phyloP scores from a whole-genome alignment of 1,140 invertebrate species.

The Gonatopus flavifemur region DNA sequence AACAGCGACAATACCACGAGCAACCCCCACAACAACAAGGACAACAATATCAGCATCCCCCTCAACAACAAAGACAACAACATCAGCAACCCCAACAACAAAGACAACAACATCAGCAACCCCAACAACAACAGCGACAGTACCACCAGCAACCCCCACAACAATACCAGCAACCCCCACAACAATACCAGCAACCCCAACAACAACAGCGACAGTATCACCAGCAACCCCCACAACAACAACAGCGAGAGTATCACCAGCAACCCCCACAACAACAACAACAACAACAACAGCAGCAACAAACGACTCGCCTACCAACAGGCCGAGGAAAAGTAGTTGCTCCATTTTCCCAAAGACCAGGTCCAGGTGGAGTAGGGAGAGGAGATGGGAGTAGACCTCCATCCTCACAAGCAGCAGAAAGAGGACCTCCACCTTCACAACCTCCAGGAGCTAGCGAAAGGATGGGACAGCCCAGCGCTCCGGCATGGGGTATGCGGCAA shows the following conservation, averaged over 20 bases:
- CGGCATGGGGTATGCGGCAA: no score
- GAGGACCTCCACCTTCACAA: not conserved
- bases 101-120: not conserved
- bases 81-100: not conserved
- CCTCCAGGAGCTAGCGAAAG: not conserved
- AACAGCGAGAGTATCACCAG: not conserved
- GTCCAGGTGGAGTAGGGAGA: not conserved
- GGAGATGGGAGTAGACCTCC: not conserved
- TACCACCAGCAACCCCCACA: not conserved
- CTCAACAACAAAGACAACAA: slow-evolving; percentile 15
- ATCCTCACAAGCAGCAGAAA: not conserved
- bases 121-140: not conserved
- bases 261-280: not conserved
- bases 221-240: not conserved
- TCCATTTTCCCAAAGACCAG: not conserved
- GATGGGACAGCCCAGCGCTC: not conserved
- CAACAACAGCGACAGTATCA: slow-evolving; percentile 16
- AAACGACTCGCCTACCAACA: not conserved
- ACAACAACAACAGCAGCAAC: not conserved
- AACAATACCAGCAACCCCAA: not conserved
- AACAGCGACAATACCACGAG: not conserved
- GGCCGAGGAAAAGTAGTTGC: not conserved
- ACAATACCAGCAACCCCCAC: not conserved
- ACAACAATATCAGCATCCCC: slow-evolving; percentile 7
- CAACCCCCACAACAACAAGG: not conserved